Evolutionary conservation across 1,140 invertebrate species (phyloP).

Genomic region (Phymorhynchus buccinoides): DNA sequence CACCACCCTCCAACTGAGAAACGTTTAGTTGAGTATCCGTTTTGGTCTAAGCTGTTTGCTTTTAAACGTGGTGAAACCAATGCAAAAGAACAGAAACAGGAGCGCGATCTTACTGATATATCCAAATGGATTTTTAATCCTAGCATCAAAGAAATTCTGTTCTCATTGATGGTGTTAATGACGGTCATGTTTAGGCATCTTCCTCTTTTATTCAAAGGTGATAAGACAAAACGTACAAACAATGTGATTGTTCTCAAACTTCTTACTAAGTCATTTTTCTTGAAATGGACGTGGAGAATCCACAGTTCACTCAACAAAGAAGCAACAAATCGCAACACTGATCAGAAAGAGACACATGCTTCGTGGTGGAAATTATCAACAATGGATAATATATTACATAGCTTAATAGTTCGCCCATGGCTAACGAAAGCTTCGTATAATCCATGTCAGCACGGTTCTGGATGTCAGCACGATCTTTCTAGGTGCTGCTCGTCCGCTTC

Average conservation of each 20-base stretch:
- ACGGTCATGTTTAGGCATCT: not conserved
- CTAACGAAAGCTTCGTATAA: not conserved
- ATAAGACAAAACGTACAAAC: not conserved
- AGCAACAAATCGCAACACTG: not conserved
- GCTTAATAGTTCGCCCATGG: not conserved
- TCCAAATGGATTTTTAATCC: not conserved
- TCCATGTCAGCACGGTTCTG: not conserved
- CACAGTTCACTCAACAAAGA: not conserved
- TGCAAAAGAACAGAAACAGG: not conserved
- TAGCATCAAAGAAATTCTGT: not conserved
- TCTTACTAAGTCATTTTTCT: not conserved
- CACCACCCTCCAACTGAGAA: not conserved
- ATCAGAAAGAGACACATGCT: not conserved
- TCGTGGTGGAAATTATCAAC: not conserved
- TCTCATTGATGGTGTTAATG: not conserved
- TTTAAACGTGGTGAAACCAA: not conserved
- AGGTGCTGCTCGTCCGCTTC: not conserved
- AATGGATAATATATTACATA: not conserved
- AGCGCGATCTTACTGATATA: not conserved
- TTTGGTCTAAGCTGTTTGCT: not conserved
- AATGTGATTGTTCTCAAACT: not conserved
- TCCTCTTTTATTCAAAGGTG: not conserved
- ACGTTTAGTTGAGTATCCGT: not conserved
- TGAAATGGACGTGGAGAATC: not conserved
- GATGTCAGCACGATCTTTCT: not conserved